A percentile compares a stretch with the other conserved stretches of the same genome.
phyloP scores from a whole-genome alignment of 2,888 invertebrate genomes.

The Gastrophysa polygoni region DNA sequence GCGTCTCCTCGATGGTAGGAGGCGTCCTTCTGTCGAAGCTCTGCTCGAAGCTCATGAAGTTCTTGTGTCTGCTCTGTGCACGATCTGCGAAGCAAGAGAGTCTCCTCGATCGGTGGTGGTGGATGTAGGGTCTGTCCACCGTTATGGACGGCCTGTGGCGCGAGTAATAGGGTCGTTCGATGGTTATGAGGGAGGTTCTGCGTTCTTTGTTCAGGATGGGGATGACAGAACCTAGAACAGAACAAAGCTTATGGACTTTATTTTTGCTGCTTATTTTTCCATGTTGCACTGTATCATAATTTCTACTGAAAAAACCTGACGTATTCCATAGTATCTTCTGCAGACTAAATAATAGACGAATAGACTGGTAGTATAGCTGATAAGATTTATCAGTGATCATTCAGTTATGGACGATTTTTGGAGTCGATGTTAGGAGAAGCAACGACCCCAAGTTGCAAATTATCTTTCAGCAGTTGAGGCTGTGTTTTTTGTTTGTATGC shows the following conservation, averaged over 20 bases:
- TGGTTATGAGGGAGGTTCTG: constrained; percentile 51
- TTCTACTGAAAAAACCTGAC: too few relatives aligned
- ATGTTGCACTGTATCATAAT: too few relatives aligned
- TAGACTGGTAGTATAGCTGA: too few relatives aligned
- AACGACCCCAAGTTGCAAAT: too few relatives aligned
- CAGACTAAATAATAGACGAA: too few relatives aligned
- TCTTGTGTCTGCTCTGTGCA: constrained; percentile 45
- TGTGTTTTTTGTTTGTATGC: too few relatives aligned
- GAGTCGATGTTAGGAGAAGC: too few relatives aligned
- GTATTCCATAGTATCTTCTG: too few relatives aligned
- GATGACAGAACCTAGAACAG: constrained; percentile 51
- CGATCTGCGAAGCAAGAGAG: constrained; percentile 55
- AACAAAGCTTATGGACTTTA: constrained; percentile 27
- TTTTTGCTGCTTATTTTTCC: too few relatives aligned
- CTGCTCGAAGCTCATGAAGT: constrained; percentile 56
- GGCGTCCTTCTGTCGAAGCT: constrained; percentile 33
- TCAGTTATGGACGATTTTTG: too few relatives aligned
- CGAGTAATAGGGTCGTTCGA: constrained; percentile 47
- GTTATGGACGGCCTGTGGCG: constrained; percentile 46
- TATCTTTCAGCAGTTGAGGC: too few relatives aligned
- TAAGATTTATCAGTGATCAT: too few relatives aligned
- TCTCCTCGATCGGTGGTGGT: constrained; percentile 44
- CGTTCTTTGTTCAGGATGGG: constrained; percentile 52
- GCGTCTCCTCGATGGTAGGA: constrained; percentile 24
- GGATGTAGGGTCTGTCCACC: constrained; percentile 41